Evolutionary conservation across 1,140 invertebrate species (phyloP).

Genomic region (Hormaphis cornu): DNA sequence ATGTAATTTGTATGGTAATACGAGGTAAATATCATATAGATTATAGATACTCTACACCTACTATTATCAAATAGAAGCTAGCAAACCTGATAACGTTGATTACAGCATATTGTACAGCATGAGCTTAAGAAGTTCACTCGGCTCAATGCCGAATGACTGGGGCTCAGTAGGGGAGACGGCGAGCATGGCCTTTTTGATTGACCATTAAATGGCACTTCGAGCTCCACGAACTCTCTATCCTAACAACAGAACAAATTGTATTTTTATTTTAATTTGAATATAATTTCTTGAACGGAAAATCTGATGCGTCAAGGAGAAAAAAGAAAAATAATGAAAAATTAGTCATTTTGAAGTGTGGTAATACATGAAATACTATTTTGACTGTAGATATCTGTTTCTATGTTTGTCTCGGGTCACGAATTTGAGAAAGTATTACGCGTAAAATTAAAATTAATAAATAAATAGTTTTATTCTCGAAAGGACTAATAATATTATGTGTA

Average conservation of each 20-base stretch:
- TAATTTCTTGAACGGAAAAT: background rate
- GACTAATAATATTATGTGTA: no score
- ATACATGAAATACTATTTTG: no score
- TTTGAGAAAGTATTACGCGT: no score
- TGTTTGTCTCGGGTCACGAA: no score
- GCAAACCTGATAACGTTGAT: constrained; percentile 78
- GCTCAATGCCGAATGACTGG: constrained; percentile 70
- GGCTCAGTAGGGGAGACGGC: constrained; percentile 73
- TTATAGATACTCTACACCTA: no score
- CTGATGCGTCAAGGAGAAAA: background rate
- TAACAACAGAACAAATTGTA: constrained; percentile 44
- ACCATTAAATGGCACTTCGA: constrained; percentile 88
- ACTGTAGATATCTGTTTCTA: no score
- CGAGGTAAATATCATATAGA: no score
- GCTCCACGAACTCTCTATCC: constrained; percentile 93
- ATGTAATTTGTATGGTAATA: no score
- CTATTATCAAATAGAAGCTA: constrained; percentile 32
- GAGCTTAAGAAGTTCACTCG: constrained; percentile 64
- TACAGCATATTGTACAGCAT: constrained; percentile 77
- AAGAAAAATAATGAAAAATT: background rate
- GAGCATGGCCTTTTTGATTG: constrained; percentile 79
- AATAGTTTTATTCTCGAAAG: no score
- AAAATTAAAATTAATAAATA: no score
- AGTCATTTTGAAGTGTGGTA: no score
- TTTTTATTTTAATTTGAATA: background rate